A percentile compares a stretch with the other conserved stretches of the same genome.
These are phyloP conservation scores for Belgica antarctica DNA, from an alignment of 2,888 invertebrate genomes.

Conservation along the genomic window DNA sequence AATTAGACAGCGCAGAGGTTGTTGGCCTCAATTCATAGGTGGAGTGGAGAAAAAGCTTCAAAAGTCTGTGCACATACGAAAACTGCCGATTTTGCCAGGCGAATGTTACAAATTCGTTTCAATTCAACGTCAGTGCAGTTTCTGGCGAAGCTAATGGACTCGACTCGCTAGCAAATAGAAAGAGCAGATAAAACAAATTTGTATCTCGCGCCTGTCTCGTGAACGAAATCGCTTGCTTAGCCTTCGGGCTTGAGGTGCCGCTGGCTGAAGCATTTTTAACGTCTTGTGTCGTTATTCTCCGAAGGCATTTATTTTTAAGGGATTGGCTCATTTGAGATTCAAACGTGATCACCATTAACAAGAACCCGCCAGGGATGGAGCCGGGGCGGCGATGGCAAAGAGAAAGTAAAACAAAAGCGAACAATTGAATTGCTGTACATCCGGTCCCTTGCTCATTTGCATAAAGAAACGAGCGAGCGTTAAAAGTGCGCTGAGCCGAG, in stretches of 20 bases:
- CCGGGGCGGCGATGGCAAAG: background rate
- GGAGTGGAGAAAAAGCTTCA: background rate
- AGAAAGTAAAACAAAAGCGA: background rate
- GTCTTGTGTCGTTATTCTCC: background rate
- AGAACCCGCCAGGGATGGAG: background rate
- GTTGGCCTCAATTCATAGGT: slow-evolving; percentile 36
- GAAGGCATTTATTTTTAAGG: background rate
- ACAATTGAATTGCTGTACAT: slow-evolving; percentile 17
- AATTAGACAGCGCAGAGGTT: slow-evolving; percentile 36
- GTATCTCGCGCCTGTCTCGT: background rate
- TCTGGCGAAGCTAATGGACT: background rate
- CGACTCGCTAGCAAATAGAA: background rate
- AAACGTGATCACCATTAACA: slow-evolving; percentile 9
- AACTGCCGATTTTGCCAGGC: background rate
- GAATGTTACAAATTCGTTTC: background rate
- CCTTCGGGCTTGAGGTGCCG: slow-evolving; percentile 4
- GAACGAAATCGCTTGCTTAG: too few relatives aligned
- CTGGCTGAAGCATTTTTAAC: background rate
- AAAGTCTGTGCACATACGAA: background rate
- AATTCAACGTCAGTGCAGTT: background rate
- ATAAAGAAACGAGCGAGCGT: slow-evolving; percentile 6
- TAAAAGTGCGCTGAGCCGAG: background rate
- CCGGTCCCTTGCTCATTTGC: slow-evolving; percentile 28
- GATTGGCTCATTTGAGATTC: slow-evolving; percentile 15
- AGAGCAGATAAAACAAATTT: background rate